Conservation (phyloP, 2,888 invertebrate genomes). For the Lithophane ornitopus region DNA sequence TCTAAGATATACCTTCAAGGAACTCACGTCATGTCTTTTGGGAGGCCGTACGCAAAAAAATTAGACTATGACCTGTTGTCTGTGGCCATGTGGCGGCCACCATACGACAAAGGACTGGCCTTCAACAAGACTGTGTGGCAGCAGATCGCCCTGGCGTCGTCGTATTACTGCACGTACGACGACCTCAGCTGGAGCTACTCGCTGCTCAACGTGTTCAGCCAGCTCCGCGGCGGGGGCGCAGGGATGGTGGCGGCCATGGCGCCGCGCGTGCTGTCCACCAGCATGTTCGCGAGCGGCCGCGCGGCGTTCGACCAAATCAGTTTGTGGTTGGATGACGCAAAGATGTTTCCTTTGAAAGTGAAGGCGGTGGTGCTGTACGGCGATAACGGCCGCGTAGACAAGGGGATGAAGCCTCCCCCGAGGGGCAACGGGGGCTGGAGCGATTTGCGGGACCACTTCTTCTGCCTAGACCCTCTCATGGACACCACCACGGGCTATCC, state of each 20-base stretch:
- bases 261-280: constrained; percentile 72
- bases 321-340: constrained; percentile 27
- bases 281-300: constrained; percentile 55
- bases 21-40: constrained; percentile 73
- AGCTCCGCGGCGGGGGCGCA: constrained; percentile 60
- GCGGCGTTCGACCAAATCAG: constrained; percentile 43
- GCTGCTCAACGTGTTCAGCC: constrained; percentile 68
- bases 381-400: constrained; percentile 61
- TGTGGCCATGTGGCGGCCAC: constrained; percentile 76
- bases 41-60: constrained; percentile 59
- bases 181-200: constrained; percentile 80
- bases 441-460: constrained; percentile 74
- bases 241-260: constrained; percentile 70
- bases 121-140: constrained; percentile 76
- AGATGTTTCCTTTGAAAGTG: constrained; percentile 69
- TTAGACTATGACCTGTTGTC: constrained; percentile 68
- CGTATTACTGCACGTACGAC: constrained; percentile 73
- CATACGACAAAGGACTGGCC: constrained; percentile 73
- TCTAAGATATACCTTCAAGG: constrained; percentile 65
- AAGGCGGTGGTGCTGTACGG: constrained; percentile 68
- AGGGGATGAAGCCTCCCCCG: constrained; percentile 50
- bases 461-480: constrained; percentile 73
- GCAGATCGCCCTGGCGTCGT: constrained; percentile 63
- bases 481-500: constrained; percentile 25
- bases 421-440: constrained; percentile 75